Evolutionary conservation across 1,140 invertebrate genomes (phyloP).

Genomic region (Panagrolaimus sp.): DNA sequence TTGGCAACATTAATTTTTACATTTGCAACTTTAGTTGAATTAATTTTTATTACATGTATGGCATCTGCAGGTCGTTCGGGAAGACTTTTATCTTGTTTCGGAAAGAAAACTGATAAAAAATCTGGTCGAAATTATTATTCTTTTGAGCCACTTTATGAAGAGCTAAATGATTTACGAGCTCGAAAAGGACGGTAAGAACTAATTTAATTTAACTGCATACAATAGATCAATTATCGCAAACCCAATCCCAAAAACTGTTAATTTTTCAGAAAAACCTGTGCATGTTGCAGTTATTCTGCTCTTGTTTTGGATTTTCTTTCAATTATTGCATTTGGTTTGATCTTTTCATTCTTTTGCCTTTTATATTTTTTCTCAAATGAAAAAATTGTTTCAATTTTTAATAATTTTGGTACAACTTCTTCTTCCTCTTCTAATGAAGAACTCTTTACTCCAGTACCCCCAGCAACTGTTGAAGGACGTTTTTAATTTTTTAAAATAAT

Average conservation of each 20-base stretch:
- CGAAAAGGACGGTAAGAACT: slow-evolving; percentile 9
- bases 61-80: not conserved
- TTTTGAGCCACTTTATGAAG: slow-evolving; percentile 11
- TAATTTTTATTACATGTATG: slow-evolving; percentile 12
- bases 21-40: not conserved
- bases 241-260: too few relatives aligned
- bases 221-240: too few relatives aligned
- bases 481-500: too few relatives aligned
- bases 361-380: not conserved
- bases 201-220: too few relatives aligned
- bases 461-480: too few relatives aligned
- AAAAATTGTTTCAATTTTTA: too few relatives aligned
- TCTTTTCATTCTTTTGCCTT: not conserved
- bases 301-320: not conserved
- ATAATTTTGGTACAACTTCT: too few relatives aligned
- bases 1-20: slow-evolving; percentile 6
- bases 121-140: not conserved
- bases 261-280: slow-evolving; percentile 7
- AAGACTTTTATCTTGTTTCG: not conserved
- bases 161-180: slow-evolving; percentile 10
- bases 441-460: too few relatives aligned
- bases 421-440: too few relatives aligned
- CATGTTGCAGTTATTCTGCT: slow-evolving; percentile 2
- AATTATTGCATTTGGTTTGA: not conserved
- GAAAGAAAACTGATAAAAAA: not conserved